These are phyloP conservation scores for Cecidostiba fungosa DNA, from an alignment of 2,888 invertebrate species.

Conservation along the genomic window DNA sequence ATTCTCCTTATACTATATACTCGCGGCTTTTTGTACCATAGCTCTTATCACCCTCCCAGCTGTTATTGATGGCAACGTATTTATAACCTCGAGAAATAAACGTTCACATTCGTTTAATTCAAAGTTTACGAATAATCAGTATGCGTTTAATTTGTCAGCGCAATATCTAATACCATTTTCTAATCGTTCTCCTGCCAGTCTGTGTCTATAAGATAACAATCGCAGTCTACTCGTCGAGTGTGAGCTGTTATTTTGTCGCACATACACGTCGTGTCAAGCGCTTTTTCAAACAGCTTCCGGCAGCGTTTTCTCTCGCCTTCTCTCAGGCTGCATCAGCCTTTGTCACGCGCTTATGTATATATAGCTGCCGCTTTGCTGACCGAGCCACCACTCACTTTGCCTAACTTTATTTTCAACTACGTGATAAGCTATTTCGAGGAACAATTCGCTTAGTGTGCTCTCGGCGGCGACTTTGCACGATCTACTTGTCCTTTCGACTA, in stretches of 20 bases:
- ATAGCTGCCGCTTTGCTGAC: not conserved
- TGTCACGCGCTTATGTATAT: not conserved
- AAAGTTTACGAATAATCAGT: too few relatives aligned
- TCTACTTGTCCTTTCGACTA: conserved; percentile 45
- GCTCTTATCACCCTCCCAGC: not conserved
- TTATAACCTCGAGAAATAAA: too few relatives aligned
- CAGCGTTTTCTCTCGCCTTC: not conserved
- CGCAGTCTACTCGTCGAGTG: not conserved
- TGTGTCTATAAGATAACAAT: too few relatives aligned
- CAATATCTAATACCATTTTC: too few relatives aligned
- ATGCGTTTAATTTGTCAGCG: too few relatives aligned
- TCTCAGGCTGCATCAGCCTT: not conserved
- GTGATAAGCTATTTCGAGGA: conserved; percentile 65
- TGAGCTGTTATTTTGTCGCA: conserved; percentile 13
- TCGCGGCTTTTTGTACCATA: not conserved
- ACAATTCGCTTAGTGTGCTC: conserved; percentile 66
- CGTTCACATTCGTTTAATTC: too few relatives aligned
- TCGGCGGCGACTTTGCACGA: conserved; percentile 64
- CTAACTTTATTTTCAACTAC: conserved; percentile 59
- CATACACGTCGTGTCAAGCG: not conserved
- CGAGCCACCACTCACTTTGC: conserved; percentile 35
- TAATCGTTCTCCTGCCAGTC: too few relatives aligned
- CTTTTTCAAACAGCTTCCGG: conserved; percentile 15
- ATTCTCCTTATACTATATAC: not conserved
- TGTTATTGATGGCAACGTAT: too few relatives aligned